Conservation (phyloP, 2,113 vertebrate genomes). For the Cepphus grylle region DNA sequence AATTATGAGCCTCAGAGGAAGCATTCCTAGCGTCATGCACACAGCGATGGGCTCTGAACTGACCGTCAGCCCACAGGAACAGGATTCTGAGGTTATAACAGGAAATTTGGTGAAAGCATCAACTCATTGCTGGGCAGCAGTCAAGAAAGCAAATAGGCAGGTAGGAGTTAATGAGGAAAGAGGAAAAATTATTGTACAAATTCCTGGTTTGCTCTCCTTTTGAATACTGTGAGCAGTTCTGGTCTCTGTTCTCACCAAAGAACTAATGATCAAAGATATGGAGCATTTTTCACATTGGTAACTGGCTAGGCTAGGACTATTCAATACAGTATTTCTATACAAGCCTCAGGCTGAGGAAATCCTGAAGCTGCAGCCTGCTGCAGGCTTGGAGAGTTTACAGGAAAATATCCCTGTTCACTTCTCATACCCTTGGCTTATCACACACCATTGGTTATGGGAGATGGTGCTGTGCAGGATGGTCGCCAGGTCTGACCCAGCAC, state of each 20-base stretch:
- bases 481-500: fast-evolving
- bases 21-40: neutral
- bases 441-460: neutral
- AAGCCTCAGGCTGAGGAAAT: neutral
- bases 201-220: neutral
- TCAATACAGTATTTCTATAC: neutral
- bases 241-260: slow-evolving; percentile 6
- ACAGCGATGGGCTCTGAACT: neutral
- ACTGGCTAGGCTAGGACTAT: neutral
- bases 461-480: neutral
- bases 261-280: neutral
- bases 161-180: neutral
- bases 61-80: neutral
- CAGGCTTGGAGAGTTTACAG: neutral
- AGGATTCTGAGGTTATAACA: neutral
- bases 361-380: neutral
- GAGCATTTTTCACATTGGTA: neutral
- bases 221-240: neutral
- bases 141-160: neutral
- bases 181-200: neutral
- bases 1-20: neutral
- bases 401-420: neutral
- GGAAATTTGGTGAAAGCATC: neutral
- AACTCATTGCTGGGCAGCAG: neutral
- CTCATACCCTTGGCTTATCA: neutral